Percentiles rank a stretch among this genome's conserved stretches.
Conservation (phyloP, 30 jellyfish, hydroid and myxozoan species). For the Aurelia sp. region DNA sequence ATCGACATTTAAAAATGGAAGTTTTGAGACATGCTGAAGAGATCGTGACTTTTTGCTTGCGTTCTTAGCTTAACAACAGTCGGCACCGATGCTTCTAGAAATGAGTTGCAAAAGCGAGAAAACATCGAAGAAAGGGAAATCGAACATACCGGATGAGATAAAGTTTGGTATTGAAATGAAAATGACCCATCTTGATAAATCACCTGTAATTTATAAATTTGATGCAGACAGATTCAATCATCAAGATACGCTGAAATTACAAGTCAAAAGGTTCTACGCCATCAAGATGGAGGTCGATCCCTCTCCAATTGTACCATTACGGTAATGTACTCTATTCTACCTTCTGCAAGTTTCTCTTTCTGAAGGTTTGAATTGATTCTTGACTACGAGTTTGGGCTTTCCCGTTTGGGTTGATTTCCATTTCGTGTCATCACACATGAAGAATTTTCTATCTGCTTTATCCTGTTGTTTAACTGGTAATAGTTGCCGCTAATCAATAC, state of each 20-base stretch:
- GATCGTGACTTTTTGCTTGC: too few relatives aligned
- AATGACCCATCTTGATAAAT: conserved; percentile 22
- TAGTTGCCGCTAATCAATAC: too few relatives aligned
- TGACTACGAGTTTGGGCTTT: too few relatives aligned
- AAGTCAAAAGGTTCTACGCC: conserved; percentile 42
- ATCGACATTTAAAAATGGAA: too few relatives aligned
- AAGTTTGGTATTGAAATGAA: conserved; percentile 9
- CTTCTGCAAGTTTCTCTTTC: too few relatives aligned
- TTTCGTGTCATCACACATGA: too few relatives aligned
- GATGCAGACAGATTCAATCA: conserved; percentile 78
- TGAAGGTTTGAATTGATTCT: too few relatives aligned
- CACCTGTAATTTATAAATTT: conserved; percentile 62
- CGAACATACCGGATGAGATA: conserved; percentile 43
- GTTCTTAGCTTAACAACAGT: background rate
- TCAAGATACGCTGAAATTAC: conserved; percentile 65
- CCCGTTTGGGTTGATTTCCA: too few relatives aligned
- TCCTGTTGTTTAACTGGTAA: too few relatives aligned
- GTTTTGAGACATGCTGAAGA: too few relatives aligned
- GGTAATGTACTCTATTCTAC: conserved; percentile 29
- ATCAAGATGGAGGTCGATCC: conserved; percentile 72
- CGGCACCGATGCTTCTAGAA: background rate
- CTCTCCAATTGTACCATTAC: conserved; percentile 36
- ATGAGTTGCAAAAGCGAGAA: conserved; percentile 19
- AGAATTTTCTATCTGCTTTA: too few relatives aligned
- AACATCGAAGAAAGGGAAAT: conserved; percentile 12